Evolutionary conservation across 2,888 invertebrate genomes (phyloP).

Genomic region (Hydrotaea diabolus): DNA sequence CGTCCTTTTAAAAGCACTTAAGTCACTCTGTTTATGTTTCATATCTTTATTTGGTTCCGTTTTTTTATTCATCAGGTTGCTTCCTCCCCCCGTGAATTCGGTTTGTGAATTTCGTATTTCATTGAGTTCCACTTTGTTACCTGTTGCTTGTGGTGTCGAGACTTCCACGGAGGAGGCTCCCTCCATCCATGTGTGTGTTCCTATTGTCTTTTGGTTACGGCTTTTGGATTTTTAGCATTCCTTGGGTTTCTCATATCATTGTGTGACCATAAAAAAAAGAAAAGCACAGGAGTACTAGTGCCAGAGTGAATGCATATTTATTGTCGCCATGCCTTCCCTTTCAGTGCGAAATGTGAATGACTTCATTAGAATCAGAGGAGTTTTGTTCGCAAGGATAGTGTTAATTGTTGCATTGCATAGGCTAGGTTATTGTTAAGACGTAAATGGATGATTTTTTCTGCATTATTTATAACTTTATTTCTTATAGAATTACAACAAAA

Average conservation of each 20-base stretch:
- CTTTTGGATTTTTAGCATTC: slow-evolving; percentile 54
- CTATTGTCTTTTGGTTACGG: slow-evolving; percentile 54
- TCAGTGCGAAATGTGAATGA: neutral
- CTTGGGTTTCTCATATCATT: slow-evolving; percentile 46
- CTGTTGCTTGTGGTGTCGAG: slow-evolving; percentile 20
- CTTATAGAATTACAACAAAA: too few species aligned
- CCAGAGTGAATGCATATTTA: neutral
- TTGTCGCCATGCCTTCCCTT: neutral
- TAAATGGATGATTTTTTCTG: too few species aligned
- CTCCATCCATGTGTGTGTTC: neutral
- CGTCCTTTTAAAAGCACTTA: slow-evolving; percentile 36
- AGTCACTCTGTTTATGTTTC: slow-evolving; percentile 40
- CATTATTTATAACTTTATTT: too few species aligned
- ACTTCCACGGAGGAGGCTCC: neutral
- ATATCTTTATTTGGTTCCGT: slow-evolving; percentile 25
- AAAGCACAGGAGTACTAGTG: neutral
- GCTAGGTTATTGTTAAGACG: too few species aligned
- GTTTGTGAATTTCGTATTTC: slow-evolving; percentile 24
- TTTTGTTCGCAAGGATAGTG: neutral
- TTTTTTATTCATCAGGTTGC: neutral
- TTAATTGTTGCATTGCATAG: neutral
- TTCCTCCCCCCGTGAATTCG: neutral
- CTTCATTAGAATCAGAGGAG: slow-evolving; percentile 26
- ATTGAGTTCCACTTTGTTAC: slow-evolving; percentile 29
- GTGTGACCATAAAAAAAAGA: neutral